Percentiles rank a stretch among this genome's conserved stretches.
Conservation (phyloP, 2,888 invertebrate genomes). For the Lacanobia oleracea region DNA sequence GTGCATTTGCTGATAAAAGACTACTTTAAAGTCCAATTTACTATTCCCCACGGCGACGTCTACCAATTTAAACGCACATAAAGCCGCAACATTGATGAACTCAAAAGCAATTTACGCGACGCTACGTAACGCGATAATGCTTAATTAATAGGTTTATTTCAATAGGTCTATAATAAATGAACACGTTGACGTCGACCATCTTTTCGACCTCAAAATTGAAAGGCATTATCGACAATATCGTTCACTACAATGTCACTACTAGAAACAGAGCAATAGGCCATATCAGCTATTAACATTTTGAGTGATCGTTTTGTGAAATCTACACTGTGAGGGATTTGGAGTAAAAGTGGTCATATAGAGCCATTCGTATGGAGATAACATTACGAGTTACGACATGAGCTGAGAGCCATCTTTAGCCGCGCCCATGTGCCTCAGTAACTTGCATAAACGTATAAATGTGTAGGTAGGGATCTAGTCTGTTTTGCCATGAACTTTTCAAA, state of each 20-base stretch:
- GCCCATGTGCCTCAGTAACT: constrained; percentile 30
- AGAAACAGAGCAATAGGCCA: constrained; percentile 52
- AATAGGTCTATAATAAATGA: constrained; percentile 33
- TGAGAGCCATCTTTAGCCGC: constrained; percentile 48
- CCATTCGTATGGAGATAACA: constrained; percentile 51
- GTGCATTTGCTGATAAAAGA: background rate
- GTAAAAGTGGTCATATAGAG: constrained; percentile 38
- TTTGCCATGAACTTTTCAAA: constrained; percentile 60
- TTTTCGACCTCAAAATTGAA: constrained; percentile 36
- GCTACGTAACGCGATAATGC: constrained; percentile 24
- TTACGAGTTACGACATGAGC: constrained; percentile 46
- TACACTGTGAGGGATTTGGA: constrained; percentile 38
- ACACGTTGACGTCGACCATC: constrained; percentile 20
- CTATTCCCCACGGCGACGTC: constrained; percentile 1
- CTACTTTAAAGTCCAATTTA: background rate
- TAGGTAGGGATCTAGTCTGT: constrained; percentile 28
- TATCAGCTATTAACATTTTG: constrained; percentile 54
- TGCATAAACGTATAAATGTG: constrained; percentile 34
- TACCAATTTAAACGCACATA: constrained; percentile 18
- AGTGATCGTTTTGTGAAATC: constrained; percentile 45
- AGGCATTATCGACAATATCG: constrained; percentile 33
- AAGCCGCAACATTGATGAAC: constrained; percentile 25
- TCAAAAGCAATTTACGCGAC: constrained; percentile 30
- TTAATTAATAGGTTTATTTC: constrained; percentile 41
- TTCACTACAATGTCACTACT: constrained; percentile 43